A percentile compares a stretch with the other conserved stretches of the same genome.
Conservation (phyloP, 2,888 invertebrate species). For the Plebejus anna region DNA sequence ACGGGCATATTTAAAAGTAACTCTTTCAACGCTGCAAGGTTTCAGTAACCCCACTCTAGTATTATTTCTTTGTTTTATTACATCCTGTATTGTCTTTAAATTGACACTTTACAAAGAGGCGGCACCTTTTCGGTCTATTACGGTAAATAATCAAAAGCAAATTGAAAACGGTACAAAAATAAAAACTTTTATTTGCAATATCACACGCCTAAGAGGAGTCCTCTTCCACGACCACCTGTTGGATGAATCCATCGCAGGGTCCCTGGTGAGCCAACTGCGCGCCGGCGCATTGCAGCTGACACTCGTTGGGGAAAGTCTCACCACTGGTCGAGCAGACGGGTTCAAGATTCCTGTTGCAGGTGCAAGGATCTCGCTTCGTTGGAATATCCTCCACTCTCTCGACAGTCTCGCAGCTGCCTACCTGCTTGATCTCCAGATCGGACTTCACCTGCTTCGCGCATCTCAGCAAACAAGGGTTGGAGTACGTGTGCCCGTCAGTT, state of each 20-base stretch:
- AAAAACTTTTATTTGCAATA: not conserved
- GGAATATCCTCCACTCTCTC: constrained; percentile 38
- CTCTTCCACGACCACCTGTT: not conserved
- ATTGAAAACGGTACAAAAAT: not conserved
- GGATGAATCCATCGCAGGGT: constrained; percentile 34
- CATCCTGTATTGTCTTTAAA: no score
- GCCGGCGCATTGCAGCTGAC: constrained; percentile 77
- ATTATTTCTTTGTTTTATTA: no score
- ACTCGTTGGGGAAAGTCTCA: constrained; percentile 83
- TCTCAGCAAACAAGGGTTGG: constrained; percentile 43
- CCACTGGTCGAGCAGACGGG: constrained; percentile 85
- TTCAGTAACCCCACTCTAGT: no score
- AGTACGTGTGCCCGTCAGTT: constrained; percentile 41
- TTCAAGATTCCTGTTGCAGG: constrained; percentile 42
- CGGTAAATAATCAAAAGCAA: not conserved
- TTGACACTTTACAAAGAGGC: no score
- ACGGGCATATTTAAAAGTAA: no score
- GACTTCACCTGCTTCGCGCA: constrained; percentile 38
- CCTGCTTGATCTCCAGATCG: not conserved
- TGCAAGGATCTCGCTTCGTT: constrained; percentile 40
- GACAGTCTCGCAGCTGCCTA: constrained; percentile 7
- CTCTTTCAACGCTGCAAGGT: no score
- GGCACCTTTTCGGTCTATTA: no score
- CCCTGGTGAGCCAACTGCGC: constrained; percentile 34
- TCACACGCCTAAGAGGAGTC: not conserved